Evolutionary conservation across 2,797 vertebrate genomes (phyloP), one percentile per base, ranked within the genome.

Genomic region (Myotis vivesi): DNA sequence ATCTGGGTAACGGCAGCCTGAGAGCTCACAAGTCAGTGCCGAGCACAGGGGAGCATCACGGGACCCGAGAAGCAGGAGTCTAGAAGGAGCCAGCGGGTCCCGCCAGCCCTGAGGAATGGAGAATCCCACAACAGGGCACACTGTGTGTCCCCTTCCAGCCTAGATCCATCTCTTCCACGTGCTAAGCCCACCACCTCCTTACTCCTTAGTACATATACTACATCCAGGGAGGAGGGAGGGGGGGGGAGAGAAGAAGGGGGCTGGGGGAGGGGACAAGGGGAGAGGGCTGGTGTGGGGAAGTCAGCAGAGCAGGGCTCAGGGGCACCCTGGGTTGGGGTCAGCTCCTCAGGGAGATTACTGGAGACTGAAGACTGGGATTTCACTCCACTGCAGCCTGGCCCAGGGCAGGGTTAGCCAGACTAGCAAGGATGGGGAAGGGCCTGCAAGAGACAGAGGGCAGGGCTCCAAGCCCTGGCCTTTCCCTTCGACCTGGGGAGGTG

Each of bases 231-330:
- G 57, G 57, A 28, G 55, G 22, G 55, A 5, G 23, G 55, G 3
- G 55, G 57, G 13, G 5, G 25, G 55, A 11, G 10, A 9, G 23
- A 17, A 11, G 22, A 8, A 57, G 22, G 22, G 53, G 53, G 53
- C 19, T 1, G 23, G 55, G 3, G 9, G 23, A 28, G 2, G 25
- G 57, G 25, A 5, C 44, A 51, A 19, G 51, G 11, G n/a, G 76
- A 23, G 8, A 3, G 55, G 36, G 25, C 11, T 55, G 33, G 16
- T 25, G 23, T 19, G 16, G 49, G 59, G 64, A 79, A 15, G 53
- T 17, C n/a, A 0, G 10, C n/a, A 0, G 1, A 3, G 30, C 25
- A 25, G 1, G 17, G 2, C 8, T 20, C 16, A 15, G 36, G 17
- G 36, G 12, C 8, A 25, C 19, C 51, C 53, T 0, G 3, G 17